Evolutionary conservation across 2,888 invertebrate genomes (phyloP), one percentile per base, ranked within the genome.

Genomic region (Lasius fuliginosus): DNA sequence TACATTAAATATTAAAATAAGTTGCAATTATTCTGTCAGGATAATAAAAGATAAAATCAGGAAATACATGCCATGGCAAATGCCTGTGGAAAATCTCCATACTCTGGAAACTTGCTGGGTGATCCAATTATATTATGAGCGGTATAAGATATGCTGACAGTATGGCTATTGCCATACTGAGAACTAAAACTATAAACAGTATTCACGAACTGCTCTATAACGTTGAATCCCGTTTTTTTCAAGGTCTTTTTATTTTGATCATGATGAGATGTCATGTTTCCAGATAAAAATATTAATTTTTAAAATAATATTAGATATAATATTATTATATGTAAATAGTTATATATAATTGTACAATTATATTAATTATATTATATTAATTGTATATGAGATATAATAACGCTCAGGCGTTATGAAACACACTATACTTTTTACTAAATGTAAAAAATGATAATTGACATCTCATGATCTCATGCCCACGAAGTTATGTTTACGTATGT

Each of bases 51-150:
- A 3, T 12, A 36, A 65, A 6, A 12, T 4, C 8, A 40, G 69
- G 33, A 85, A 76, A 27, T 75, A 94, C 96, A 96, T 95, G 98
- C 99, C 97, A 98, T 97, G 83, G 98, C 98, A 95, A 98, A 99
- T 18, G 98, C 97, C 95, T 98, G 97, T 12, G 98, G 98, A 95
- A 98, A 98, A 94, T 99, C 99, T 27, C 99, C 99, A 95, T 98
- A 98, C 87, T 97, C 97, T 0, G 99, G 99, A 95, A 97, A 99
- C 94, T 98, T 97, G 40, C 97, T 97, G 15, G 98, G 98, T 90
- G 97, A 97, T 11, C 98, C 98, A 75, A 97, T 97, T 83, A 99
- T 96, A 95, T 99, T 99, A 76, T 97, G 96, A 6, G 98, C 98
- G 4, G 98, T 97, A 93, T 99, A 99, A 0, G 98, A 98, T 93